Conservation (phyloP, 2,888 invertebrate species). For the Ceratothoa steindachneri region DNA sequence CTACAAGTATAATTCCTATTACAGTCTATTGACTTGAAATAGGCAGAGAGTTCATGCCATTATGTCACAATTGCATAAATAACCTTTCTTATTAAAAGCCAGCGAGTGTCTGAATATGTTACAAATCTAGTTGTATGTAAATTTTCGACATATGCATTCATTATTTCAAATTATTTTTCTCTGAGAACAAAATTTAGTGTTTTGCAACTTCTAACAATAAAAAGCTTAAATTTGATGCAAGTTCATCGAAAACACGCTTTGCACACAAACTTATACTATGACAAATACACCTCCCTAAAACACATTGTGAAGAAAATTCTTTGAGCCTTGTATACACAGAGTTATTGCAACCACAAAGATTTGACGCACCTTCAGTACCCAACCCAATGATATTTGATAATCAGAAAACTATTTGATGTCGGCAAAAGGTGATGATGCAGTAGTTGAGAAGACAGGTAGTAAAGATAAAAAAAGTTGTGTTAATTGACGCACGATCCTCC, state of each 20-base stretch:
- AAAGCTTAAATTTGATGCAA: neutral
- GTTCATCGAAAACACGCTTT: neutral
- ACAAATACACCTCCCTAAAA: neutral
- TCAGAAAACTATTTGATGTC: neutral
- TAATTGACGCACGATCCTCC: neutral
- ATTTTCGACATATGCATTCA: constrained; percentile 18
- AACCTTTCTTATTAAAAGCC: constrained; percentile 17
- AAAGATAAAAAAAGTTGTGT: constrained; percentile 4
- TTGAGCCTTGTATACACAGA: neutral
- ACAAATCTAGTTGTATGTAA: constrained; percentile 14
- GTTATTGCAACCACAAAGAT: constrained; percentile 7
- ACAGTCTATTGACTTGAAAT: constrained; percentile 15
- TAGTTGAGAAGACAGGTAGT: constrained; percentile 1
- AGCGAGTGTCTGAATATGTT: constrained; percentile 13
- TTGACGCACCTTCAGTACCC: constrained; percentile 7
- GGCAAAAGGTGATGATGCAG: neutral
- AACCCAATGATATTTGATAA: neutral
- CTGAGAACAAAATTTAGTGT: no score
- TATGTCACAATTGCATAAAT: constrained; percentile 18
- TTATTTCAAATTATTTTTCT: constrained; percentile 14
- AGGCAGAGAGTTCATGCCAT: neutral
- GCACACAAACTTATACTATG: neutral
- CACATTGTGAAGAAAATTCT: neutral
- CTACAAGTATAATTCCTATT: constrained; percentile 18
- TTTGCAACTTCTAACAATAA: neutral